Percentiles rank a stretch among this genome's conserved stretches.
Evolutionary conservation across 1,140 invertebrate genomes (phyloP).

Genomic region (Lasioglossum albipes): DNA sequence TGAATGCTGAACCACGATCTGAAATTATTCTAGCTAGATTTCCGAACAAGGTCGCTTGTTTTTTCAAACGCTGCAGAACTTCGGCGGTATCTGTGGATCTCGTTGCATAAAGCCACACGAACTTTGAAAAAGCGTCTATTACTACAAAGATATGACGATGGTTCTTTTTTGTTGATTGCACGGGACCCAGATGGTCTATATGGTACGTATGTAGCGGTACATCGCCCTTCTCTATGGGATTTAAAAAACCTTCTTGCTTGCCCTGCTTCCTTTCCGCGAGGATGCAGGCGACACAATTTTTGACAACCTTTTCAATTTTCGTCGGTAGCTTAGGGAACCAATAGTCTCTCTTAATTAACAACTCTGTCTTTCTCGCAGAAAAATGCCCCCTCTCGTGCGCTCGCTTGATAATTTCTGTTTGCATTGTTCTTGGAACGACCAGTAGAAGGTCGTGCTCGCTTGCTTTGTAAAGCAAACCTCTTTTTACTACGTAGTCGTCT

Average conservation of each 20-base stretch:
- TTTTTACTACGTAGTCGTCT: too few relatives aligned
- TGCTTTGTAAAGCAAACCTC: not conserved
- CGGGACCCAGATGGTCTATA: not conserved
- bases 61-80: not conserved
- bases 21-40: too few relatives aligned
- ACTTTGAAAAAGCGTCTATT: too few relatives aligned
- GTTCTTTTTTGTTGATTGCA: not conserved
- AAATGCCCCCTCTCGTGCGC: constrained; percentile 13
- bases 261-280: not conserved
- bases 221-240: not conserved
- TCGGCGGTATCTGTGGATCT: not conserved
- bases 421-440: not conserved
- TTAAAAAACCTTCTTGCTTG: not conserved
- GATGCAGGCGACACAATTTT: not conserved
- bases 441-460: not conserved
- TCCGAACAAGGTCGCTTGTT: too few relatives aligned
- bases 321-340: not conserved
- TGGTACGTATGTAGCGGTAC: not conserved
- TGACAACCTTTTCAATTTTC: not conserved
- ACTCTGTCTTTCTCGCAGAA: not conserved
- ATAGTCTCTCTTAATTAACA: not conserved
- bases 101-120: not conserved
- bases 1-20: too few relatives aligned
- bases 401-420: not conserved
- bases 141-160: too few relatives aligned